These are phyloP conservation scores for Anagrus nilaparvatae DNA, from an alignment of 1,140 invertebrate species.

Conservation along the genomic window DNA sequence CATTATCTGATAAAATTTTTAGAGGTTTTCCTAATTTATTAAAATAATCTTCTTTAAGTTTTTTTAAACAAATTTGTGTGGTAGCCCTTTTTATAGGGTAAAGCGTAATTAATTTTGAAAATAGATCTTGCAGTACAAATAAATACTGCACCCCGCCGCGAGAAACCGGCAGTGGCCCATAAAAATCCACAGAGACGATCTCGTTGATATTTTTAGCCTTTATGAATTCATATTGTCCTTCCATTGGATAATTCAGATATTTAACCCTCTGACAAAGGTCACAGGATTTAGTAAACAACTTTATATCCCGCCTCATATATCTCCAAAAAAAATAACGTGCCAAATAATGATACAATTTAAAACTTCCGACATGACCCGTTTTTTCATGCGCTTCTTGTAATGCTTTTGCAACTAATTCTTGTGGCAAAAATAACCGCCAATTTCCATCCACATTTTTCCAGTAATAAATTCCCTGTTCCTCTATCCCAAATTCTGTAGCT, in stretches of 20 bases:
- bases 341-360: slow-evolving; percentile 1
- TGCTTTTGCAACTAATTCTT: too few species aligned
- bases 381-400: slow-evolving; percentile 2
- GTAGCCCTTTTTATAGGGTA: slow-evolving; percentile 9
- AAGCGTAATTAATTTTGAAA: slow-evolving; percentile 5
- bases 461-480: too few species aligned
- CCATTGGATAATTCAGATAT: background rate
- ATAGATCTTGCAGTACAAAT: slow-evolving; percentile 5
- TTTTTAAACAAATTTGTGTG: background rate
- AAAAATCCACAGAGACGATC: slow-evolving; percentile 8
- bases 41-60: slow-evolving; percentile 3
- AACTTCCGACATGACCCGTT: slow-evolving; percentile 9
- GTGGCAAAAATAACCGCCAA: too few species aligned
- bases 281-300: background rate
- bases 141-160: slow-evolving; percentile 4
- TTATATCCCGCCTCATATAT: slow-evolving; percentile 1
- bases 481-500: too few species aligned
- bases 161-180: slow-evolving; percentile 5
- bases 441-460: too few species aligned
- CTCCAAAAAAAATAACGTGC: slow-evolving; percentile 8
- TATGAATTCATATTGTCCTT: slow-evolving; percentile 7
- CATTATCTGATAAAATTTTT: slow-evolving; percentile 27
- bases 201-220: background rate
- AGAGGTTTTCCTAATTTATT: slow-evolving; percentile 20
- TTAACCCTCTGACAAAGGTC: slow-evolving; percentile 7